Percentiles rank a stretch among this genome's conserved stretches.
Conservation (phyloP, 2,797 vertebrate genomes). For the Gymnothorax javanicus region DNA sequence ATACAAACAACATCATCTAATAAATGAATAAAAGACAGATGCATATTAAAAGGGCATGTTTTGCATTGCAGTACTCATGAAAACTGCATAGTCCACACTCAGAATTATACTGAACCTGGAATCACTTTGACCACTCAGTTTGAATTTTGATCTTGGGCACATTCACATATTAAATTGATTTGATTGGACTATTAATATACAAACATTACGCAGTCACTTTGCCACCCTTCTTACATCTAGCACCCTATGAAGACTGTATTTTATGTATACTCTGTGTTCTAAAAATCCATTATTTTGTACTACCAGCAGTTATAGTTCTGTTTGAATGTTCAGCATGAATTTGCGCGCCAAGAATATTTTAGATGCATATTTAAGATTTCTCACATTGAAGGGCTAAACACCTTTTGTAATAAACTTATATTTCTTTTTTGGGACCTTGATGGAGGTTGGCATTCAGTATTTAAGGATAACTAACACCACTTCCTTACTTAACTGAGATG, state of each 20-base stretch:
- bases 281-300: no score
- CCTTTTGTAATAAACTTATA: background rate
- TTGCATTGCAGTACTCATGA: background rate
- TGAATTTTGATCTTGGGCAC: background rate
- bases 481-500: constrained; percentile 69
- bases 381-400: background rate
- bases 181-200: background rate
- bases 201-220: background rate
- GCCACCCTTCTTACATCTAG: no score
- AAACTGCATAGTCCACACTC: background rate
- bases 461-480: constrained; percentile 57
- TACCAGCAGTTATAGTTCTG: no score
- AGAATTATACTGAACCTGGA: background rate
- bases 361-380: no score
- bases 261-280: no score
- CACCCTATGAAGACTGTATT: no score
- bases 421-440: constrained; percentile 30
- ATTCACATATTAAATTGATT: background rate
- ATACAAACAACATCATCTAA: background rate
- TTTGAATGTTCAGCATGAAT: no score
- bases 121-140: background rate
- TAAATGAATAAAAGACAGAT: background rate
- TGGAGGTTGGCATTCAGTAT: constrained; percentile 46
- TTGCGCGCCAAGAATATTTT: no score
- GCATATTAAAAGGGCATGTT: background rate